Percentiles rank a stretch among this genome's conserved stretches.
Evolutionary conservation across 2,113 vertebrate genomes (phyloP).

Genomic region (Rhea pennata): DNA sequence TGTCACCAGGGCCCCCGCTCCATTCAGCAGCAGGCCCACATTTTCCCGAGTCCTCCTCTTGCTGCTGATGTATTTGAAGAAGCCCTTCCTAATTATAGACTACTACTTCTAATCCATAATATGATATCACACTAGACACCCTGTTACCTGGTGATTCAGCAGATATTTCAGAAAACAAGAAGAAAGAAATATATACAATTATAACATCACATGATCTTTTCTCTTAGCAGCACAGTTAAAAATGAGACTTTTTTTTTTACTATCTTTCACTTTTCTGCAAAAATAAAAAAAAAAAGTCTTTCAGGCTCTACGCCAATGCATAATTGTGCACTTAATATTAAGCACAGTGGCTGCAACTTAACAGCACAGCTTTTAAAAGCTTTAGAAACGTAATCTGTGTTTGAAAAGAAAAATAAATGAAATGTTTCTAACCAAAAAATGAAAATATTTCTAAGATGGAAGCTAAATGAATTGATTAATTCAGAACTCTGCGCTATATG

Average conservation of each 20-base stretch:
- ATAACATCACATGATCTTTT: background rate
- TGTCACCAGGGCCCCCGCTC: no score
- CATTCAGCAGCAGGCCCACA: no score
- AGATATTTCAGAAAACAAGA: background rate
- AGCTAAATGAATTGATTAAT: background rate
- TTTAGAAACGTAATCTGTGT: background rate
- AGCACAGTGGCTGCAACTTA: background rate
- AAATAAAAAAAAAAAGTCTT: background rate
- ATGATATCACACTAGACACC: background rate
- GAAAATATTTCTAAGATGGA: background rate
- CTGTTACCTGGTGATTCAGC: background rate
- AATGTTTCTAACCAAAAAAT: background rate
- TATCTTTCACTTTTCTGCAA: background rate
- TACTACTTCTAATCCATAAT: background rate
- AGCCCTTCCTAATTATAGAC: background rate
- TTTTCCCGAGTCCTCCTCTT: no score
- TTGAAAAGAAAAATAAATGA: background rate
- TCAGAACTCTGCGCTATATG: background rate
- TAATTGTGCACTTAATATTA: background rate
- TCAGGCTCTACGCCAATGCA: background rate
- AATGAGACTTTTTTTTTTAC: background rate
- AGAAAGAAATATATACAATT: background rate
- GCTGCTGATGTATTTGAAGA: no score
- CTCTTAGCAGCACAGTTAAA: background rate
- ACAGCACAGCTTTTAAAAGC: background rate